Evolutionary conservation across 1,140 invertebrate species (phyloP).

Genomic region (Drosophila erecta): DNA sequence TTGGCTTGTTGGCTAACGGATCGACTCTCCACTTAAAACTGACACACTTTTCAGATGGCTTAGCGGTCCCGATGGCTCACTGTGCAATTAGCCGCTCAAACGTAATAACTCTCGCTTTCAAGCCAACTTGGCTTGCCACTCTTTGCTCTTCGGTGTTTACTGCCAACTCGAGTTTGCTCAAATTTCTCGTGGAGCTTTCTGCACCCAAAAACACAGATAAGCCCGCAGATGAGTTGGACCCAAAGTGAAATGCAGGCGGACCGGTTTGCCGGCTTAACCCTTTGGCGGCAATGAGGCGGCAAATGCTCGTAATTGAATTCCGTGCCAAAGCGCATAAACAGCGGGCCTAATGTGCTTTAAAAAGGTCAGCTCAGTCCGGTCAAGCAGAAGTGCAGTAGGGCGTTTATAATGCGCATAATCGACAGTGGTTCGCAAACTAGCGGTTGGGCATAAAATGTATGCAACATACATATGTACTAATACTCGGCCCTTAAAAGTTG

Average conservation of each 20-base stretch:
- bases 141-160: constrained; percentile 32
- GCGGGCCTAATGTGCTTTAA: constrained; percentile 49
- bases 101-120: constrained; percentile 81
- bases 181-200: constrained; percentile 60
- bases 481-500: too few relatives aligned
- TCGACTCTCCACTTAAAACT: constrained; percentile 46
- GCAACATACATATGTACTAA: too few relatives aligned
- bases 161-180: constrained; percentile 40
- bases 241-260: constrained; percentile 71
- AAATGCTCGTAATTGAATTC: constrained; percentile 64
- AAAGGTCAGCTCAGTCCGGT: constrained; percentile 20
- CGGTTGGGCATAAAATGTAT: too few relatives aligned
- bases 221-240: constrained; percentile 22
- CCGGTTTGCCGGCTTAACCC: constrained; percentile 61
- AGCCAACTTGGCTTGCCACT: constrained; percentile 25
- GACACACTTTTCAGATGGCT: constrained; percentile 49
- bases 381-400: constrained; percentile 36
- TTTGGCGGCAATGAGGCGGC: constrained; percentile 55
- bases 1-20: constrained; percentile 53
- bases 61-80: constrained; percentile 6
- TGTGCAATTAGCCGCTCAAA: constrained; percentile 66
- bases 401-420: constrained; percentile 22
- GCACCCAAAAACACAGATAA: constrained; percentile 47
- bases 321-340: constrained; percentile 46
- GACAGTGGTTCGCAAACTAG: constrained; percentile 9